These are phyloP conservation scores for Agriopis leucophaearia DNA, from an alignment of 2,888 invertebrate genomes.

Conservation along the genomic window DNA sequence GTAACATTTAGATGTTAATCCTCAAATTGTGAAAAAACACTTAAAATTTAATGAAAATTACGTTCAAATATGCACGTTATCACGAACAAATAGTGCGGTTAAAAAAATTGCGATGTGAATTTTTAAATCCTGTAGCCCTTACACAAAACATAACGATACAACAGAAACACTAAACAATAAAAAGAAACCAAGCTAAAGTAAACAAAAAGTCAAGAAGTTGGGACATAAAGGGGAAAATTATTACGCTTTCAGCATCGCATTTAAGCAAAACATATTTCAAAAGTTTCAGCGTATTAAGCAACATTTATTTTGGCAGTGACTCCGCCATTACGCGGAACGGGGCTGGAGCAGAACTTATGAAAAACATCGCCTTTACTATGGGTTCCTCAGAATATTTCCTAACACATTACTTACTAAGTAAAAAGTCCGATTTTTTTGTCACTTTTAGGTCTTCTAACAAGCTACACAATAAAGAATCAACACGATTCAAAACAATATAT, in stretches of 20 bases:
- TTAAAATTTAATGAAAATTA: too few species aligned
- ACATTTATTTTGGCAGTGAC: constrained; percentile 86
- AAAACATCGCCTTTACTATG: constrained; percentile 66
- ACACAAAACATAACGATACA: constrained; percentile 18
- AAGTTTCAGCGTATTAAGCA: constrained; percentile 85
- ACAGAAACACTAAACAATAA: constrained; percentile 43
- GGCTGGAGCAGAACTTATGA: constrained; percentile 67
- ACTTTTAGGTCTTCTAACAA: too few species aligned
- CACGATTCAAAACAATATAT: too few species aligned
- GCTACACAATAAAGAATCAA: too few species aligned
- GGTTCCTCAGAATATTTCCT: constrained; percentile 24
- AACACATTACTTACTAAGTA: neutral
- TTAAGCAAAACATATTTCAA: constrained; percentile 85
- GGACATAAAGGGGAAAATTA: constrained; percentile 82
- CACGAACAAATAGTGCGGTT: too few species aligned
- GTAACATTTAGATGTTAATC: too few species aligned
- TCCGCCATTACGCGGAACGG: constrained; percentile 76
- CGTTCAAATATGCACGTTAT: too few species aligned
- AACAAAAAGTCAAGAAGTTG: constrained; percentile 50
- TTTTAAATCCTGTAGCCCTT: neutral
- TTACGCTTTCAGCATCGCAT: constrained; percentile 84
- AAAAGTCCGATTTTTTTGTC: too few species aligned
- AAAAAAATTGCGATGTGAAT: too few species aligned
- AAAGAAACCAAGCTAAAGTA: constrained; percentile 36
- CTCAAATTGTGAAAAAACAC: too few species aligned